A percentile compares a stretch with the other conserved stretches of the same genome.
Evolutionary conservation across 2,888 invertebrate genomes (phyloP).

Genomic region (Desoria tigrina): DNA sequence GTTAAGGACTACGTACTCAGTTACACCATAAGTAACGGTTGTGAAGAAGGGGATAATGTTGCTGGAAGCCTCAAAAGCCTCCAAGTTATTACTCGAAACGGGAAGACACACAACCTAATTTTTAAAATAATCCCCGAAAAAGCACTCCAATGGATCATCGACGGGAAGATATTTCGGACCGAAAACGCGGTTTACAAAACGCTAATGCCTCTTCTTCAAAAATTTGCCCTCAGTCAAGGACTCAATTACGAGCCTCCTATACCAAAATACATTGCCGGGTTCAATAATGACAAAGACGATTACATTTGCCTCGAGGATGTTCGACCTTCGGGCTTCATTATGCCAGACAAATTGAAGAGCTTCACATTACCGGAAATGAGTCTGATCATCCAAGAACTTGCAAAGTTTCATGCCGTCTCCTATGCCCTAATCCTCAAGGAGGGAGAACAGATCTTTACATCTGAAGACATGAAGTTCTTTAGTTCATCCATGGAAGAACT

Average conservation of each 20-base stretch:
- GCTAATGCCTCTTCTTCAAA: constrained; percentile 27
- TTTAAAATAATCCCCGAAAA: constrained; percentile 36
- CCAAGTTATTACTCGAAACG: background rate
- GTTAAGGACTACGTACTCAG: constrained; percentile 60
- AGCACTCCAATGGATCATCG: constrained; percentile 27
- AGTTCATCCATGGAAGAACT: no score
- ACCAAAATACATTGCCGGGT: constrained; percentile 42
- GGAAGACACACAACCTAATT: constrained; percentile 18
- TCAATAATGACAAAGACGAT: constrained; percentile 40
- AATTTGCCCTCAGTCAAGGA: constrained; percentile 26
- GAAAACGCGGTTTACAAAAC: constrained; percentile 38
- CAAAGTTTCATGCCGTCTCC: constrained; percentile 41
- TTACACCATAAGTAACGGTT: constrained; percentile 25
- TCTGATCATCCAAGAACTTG: constrained; percentile 37
- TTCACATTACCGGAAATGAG: constrained; percentile 31
- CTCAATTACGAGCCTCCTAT: constrained; percentile 27
- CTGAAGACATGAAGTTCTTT: background rate
- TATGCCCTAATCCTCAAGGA: constrained; percentile 34
- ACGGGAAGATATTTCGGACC: constrained; percentile 36
- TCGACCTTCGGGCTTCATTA: constrained; percentile 42
- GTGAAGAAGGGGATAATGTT: constrained; percentile 41
- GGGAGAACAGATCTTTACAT: constrained; percentile 27
- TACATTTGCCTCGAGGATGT: constrained; percentile 45
- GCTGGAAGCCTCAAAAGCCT: constrained; percentile 37
- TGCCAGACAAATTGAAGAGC: constrained; percentile 41